phyloP scores from a whole-genome alignment of 2,113 vertebrate species.

The Eptesicus fuscus region DNA sequence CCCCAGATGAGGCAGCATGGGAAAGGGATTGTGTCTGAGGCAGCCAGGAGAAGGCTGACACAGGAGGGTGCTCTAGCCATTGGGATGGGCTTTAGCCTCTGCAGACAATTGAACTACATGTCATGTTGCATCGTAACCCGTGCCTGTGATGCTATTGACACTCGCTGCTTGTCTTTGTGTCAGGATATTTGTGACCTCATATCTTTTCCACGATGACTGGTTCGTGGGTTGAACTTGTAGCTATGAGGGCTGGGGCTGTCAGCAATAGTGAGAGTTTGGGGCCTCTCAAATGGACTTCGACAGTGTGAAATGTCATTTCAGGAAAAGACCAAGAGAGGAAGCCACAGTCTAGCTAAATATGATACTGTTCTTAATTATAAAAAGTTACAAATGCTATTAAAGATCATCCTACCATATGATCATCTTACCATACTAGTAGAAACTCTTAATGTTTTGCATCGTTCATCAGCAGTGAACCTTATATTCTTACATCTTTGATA shows the following conservation, averaged over 20 bases:
- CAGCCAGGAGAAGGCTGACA: not conserved
- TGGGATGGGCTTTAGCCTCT: not conserved
- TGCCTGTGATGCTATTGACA: no score
- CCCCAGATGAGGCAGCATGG: not conserved
- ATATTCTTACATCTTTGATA: not conserved
- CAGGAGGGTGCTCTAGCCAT: not conserved
- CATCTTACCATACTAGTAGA: not conserved
- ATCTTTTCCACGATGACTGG: not conserved
- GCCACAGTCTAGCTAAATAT: not conserved
- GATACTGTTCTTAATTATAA: not conserved
- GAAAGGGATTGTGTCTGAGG: not conserved
- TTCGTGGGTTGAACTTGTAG: not conserved
- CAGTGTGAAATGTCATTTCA: not conserved
- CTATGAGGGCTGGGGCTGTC: not conserved
- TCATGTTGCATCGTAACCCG: accelerated
- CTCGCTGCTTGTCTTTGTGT: not conserved
- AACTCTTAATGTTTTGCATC: not conserved
- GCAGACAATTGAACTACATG: accelerated
- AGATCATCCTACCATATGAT: not conserved
- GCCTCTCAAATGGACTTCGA: not conserved
- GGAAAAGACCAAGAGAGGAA: not conserved
- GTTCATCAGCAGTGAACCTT: not conserved
- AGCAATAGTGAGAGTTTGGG: not conserved
- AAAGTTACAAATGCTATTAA: not conserved
- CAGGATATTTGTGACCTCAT: not conserved